Percentiles rank a stretch among this genome's conserved stretches.
phyloP scores from a whole-genome alignment of 2,113 vertebrate genomes.

The Nematolebias whitei region DNA sequence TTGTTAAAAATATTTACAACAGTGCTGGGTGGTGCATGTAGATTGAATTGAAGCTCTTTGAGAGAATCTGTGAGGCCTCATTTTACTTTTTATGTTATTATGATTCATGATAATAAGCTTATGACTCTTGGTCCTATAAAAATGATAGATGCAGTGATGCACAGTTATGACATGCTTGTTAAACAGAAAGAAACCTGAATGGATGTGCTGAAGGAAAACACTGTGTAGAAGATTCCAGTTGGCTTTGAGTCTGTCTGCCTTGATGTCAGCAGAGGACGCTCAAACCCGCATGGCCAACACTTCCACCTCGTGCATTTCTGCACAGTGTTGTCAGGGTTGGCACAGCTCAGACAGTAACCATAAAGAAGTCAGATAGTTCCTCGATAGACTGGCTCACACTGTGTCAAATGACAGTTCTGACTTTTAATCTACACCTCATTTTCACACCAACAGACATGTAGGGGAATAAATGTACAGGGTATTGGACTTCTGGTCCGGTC shows the following conservation, averaged over 20 bases:
- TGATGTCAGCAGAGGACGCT: conserved; percentile 59
- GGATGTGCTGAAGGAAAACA: background rate
- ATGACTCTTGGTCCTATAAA: too few species aligned
- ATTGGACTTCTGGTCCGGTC: too few species aligned
- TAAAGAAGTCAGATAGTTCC: conserved; percentile 52
- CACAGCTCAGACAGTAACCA: conserved; percentile 55
- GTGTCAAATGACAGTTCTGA: too few species aligned
- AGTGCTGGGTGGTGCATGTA: background rate
- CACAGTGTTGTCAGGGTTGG: conserved; percentile 16
- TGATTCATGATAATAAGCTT: too few species aligned
- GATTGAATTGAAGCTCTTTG: background rate
- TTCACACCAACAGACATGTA: too few species aligned
- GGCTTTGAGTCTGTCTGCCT: background rate
- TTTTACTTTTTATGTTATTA: too few species aligned
- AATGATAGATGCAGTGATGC: background rate
- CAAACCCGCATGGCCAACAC: background rate
- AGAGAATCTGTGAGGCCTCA: too few species aligned
- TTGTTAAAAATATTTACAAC: too few species aligned
- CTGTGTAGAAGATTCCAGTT: background rate
- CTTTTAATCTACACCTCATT: too few species aligned
- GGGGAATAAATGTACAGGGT: too few species aligned
- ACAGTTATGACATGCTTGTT: background rate
- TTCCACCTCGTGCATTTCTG: background rate
- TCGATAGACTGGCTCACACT: conserved; percentile 16
- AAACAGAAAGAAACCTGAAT: background rate